Evolutionary conservation across 1,140 invertebrate genomes (phyloP), one percentile per base, ranked within the genome.

Genomic region (Melipona quadrifasciata): DNA sequence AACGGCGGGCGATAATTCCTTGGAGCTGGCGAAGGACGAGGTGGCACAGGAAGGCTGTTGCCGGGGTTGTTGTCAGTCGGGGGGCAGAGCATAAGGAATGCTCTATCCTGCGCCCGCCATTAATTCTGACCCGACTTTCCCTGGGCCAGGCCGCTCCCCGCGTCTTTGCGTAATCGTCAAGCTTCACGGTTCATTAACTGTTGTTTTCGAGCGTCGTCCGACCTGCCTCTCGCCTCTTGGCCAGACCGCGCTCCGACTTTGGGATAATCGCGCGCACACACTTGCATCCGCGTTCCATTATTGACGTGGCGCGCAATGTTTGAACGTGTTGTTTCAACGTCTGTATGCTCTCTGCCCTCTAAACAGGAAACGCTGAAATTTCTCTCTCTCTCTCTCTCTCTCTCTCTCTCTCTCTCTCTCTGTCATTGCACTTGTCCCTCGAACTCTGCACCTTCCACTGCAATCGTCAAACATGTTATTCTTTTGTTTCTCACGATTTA

Each of bases 41-140:
- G 75, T 82, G n/a, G n/a, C n/a, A 87, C 82, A 80, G 87, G 85
- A 89, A 82, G 81, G 85, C 87, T 84, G 85, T 89, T 89, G 87
- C 87, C 88, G 87, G 86, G 77, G 72, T 87, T 76, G 87, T 90
- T 87, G 89, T 89, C 88, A 85, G 81, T 80, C 31, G 67, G 73
- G 76, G 75, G 65, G n/a, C n/a, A 65, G 72, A 85, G 80, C 80
- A 79, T 82, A 90, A 89, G 88, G 88, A 90, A 90, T 77, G 81
- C 53, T 81, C 86, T 72, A 53, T 85, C 84, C 85, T 71, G 70
- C 64, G 70, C 65, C 78, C 80, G 75, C 87, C 88, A 87, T 89
- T 89, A 89, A 87, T 89, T 89, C 87, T 82, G 70, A 67, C 84
- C 76, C 67, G 84, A 89, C 89, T 89, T 89, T 8, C 84, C 58